phyloP scores from a whole-genome alignment of 1,140 invertebrate genomes.

The Macrobrachium nipponense region DNA sequence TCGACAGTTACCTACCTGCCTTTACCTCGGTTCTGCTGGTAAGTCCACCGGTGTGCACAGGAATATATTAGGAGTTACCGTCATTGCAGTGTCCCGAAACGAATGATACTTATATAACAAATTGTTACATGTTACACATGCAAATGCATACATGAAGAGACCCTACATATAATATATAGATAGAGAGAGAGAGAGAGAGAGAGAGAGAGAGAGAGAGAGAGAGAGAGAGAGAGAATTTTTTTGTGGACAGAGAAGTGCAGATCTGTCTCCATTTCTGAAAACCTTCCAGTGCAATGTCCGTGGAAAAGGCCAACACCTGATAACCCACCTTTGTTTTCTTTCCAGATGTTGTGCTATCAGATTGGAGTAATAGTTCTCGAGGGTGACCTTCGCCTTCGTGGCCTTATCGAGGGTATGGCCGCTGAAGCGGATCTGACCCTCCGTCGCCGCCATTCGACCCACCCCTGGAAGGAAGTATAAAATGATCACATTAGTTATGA shows the following conservation, averaged over 20 bases:
- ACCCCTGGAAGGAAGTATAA: conserved; percentile 56
- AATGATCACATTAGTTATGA: neutral
- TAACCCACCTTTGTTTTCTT: conserved; percentile 87
- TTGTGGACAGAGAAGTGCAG: too few relatives aligned
- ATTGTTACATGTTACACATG: neutral
- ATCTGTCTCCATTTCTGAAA: too few relatives aligned
- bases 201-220: conserved; percentile 18
- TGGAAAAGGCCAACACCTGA: neutral
- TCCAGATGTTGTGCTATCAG: conserved; percentile 97
- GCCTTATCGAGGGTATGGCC: conserved; percentile 98
- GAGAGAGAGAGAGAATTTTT: conserved; percentile 1
- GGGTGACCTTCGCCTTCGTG: conserved; percentile 97
- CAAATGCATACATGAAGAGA: too few relatives aligned
- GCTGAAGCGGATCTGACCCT: conserved; percentile 80
- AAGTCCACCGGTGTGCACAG: too few relatives aligned
- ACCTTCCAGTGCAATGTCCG: neutral
- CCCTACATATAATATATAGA: neutral
- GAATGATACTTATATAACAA: too few relatives aligned
- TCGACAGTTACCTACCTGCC: too few relatives aligned
- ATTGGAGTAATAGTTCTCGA: conserved; percentile 99
- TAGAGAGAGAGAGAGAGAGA: conserved; percentile 12
- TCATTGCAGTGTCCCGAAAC: too few relatives aligned
- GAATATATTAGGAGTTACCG: too few relatives aligned
- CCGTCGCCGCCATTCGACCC: conserved; percentile 64
- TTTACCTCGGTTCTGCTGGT: too few relatives aligned